These are phyloP conservation scores for Schizopygopsis pylzovi DNA, from an alignment of 2,797 vertebrate species.

Conservation along the genomic window DNA sequence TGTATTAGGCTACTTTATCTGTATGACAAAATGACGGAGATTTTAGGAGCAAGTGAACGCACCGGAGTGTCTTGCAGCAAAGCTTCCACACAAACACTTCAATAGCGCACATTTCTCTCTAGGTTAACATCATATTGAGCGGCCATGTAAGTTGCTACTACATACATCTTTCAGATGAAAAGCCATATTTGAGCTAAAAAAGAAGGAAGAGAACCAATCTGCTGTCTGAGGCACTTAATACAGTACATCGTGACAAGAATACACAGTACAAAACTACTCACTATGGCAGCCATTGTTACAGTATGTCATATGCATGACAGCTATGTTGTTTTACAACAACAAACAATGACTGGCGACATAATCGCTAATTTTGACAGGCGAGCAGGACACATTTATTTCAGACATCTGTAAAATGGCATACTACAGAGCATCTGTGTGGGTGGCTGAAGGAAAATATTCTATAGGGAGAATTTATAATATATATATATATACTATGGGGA, in stretches of 20 bases:
- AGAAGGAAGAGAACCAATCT: background rate
- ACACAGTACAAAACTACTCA: background rate
- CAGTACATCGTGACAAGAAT: background rate
- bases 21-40: too few relatives aligned
- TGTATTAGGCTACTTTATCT: too few relatives aligned
- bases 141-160: too few relatives aligned
- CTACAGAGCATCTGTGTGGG: background rate
- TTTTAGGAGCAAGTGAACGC: too few relatives aligned
- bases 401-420: background rate
- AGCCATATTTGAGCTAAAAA: background rate
- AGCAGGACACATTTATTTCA: background rate
- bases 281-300: background rate
- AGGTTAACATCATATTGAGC: too few relatives aligned
- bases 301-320: slow-evolving; percentile 10
- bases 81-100: too few relatives aligned
- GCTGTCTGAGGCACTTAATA: background rate
- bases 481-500: background rate
- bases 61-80: too few relatives aligned
- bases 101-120: too few relatives aligned
- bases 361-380: background rate
- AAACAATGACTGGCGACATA: slow-evolving; percentile 8
- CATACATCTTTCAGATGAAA: too few relatives aligned
- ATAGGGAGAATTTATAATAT: too few relatives aligned
- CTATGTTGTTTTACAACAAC: background rate
- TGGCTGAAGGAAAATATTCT: background rate